Base-by-base conservation (phyloP, 2,113 vertebrate genomes). In the Gymnobelideus leadbeateri region DNA sequence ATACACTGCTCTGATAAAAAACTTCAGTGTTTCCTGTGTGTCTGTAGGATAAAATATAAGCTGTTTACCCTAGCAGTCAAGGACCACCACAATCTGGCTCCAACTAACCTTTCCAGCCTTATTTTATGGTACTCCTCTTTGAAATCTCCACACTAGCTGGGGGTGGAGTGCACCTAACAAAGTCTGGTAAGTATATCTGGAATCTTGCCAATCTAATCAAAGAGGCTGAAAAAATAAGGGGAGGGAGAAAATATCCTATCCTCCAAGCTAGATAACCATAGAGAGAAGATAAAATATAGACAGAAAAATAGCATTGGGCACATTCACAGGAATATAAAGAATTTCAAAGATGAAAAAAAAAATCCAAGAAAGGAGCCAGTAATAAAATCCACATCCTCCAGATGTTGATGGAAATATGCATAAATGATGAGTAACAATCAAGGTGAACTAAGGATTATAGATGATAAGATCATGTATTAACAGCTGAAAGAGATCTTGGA, bases 21-120 rank as follows among this genome's bases (percentile, higher is more conserved):
- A 84, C 37, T 43, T 43, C 68, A 84, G n/a, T 84, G 4, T n/a
- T 84, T 84, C 16, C n/a, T 21, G n/a, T 84, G n/a, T 84, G 37
- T 84, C 68, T 84, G 37, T 84, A 84, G 68, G 68, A 84, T 84
- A 84, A 84, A 84, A 84, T 84, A 84, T 84, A 84, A 84, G 43
- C 16, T 84, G 68, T 84, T 84, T 43, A 84, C n/a, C n/a, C 68
- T 84, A 84, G n/a, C n/a, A 84, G 68, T 43, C 68, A 84, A 84
- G 68, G 68, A 84, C 68, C 68, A 84, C 68, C 68, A 84, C 68
- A 84, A 84, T 43, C 68, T 43, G 68, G n/a, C 68, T 84, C 68
- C n/a, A 8, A 43, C 68, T 7, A 23, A 84, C 68, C 68, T 84
- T 84, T 84, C 68, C n/a, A 84, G n/a, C 37, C 37, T 84, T 84